Base-by-base conservation (phyloP, 2,113 vertebrate genomes). In the Accipiter cooperii region DNA sequence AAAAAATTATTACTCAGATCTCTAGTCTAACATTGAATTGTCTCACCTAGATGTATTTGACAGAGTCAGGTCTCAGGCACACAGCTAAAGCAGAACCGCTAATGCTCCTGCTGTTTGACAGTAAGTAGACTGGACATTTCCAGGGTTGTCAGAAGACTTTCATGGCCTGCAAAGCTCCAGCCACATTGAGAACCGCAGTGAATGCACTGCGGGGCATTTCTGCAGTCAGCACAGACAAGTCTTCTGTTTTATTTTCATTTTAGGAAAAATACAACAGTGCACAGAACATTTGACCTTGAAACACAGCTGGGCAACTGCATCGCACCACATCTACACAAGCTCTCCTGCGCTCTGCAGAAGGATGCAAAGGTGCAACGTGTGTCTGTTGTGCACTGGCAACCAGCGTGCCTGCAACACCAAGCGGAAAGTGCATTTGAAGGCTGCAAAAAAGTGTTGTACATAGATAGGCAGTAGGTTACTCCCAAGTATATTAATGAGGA, bases 401-500 rank as follows among this genome's bases (percentile, higher is more conserved):
- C 73, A 12, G 51, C 54, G 3, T 3, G 12, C 20, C 8, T 1
- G 3, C 12, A 25, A 26, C 47, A 10, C 40, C 66, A 2, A 10
- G 8, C 0, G 6, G 13, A 28, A 8, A 2, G 2, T 13, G 5
- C 6, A 0, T 8, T 1, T 4, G 16, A 10, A 18, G 22, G 54
- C 42, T 58, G 54, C 17, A 66, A 18, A 9, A 9, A 55, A 40
- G 16, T 0, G 5, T 5, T 40, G 20, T 0, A 10, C 9, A 0
- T 4, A 5, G 49, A 2, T 3, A 44, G n/a, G 68, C n/a, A 38
- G 29, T 0, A 20, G 22, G 52, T 7, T 15, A 16, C 63, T 9
- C 21, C 24, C 12, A 3, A 8, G 33, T 0, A 2, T n/a, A 31
- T 2, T 38, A 33, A 2, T 4, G 4, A 17, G 80, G 60, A 4